A percentile compares a stretch with the other conserved stretches of the same genome.
phyloP scores from a whole-genome alignment of 2,797 vertebrate genomes.

The Zalophus californianus region DNA sequence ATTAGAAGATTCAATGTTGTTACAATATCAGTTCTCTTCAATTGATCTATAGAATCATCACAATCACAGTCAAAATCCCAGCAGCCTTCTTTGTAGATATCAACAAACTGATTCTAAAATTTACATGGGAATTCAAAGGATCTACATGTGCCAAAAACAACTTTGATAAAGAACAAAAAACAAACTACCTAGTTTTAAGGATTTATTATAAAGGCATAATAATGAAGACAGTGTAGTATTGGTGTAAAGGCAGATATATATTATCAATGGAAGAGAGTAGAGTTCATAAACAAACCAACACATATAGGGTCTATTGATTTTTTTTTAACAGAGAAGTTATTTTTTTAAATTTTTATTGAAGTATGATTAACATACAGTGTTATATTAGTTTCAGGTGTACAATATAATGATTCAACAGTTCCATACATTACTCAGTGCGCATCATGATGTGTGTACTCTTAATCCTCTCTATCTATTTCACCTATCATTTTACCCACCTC shows the following conservation, averaged over 20 bases:
- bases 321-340: background rate
- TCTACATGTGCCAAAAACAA: background rate
- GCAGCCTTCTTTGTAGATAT: background rate
- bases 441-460: background rate
- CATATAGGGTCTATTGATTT: background rate
- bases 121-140: conserved; percentile 39
- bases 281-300: background rate
- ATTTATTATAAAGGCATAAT: conserved; percentile 32
- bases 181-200: background rate
- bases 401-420: background rate
- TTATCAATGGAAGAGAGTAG: background rate
- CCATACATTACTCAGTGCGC: background rate
- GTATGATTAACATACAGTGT: background rate
- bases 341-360: background rate
- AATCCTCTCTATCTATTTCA: background rate
- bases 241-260: background rate
- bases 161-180: conserved; percentile 12
- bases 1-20: background rate
- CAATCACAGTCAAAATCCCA: conserved; percentile 35
- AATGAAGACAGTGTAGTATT: conserved; percentile 2
- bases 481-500: background rate
- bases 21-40: conserved; percentile 14
- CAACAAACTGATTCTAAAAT: background rate
- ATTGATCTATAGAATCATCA: conserved; percentile 10
- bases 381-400: background rate